Evolutionary conservation across 2,888 invertebrate genomes (phyloP), one percentile per base, ranked within the genome.

Genomic region (Mongoloraphidia duomilia): DNA sequence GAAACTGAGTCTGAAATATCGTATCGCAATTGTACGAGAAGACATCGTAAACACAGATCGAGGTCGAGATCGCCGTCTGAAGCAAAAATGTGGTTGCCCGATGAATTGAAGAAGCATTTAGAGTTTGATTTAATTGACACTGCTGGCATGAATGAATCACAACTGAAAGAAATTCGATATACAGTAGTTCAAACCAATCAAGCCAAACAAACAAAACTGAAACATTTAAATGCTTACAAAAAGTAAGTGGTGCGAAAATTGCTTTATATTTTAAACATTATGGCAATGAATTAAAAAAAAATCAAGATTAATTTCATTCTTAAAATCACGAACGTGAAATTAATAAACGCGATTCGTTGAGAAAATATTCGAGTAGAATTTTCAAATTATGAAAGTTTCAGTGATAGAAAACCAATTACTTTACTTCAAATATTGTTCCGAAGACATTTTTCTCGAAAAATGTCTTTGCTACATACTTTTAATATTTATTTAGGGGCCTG

Each of bases 71-170:
- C 83, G 13, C 84, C 83, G 44, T 77, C 76, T 40, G 78, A 80
- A 49, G 68, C 70, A 53, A 84, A 84, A 64, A 76, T 80, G 58
- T 82, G 83, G 76, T 71, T 86, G 52, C 79, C 83, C 5, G 81
- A 74, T 54, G 88, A 88, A 65, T 65, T 89, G 54, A 85, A 85
- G 61, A 85, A 88, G 63, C 90, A 92, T 64, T 72, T 92, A 60
- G 89, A 91, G 65, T 92, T 87, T 67, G 84, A 86, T 62, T 73
- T 91, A 61, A 83, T 92, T 49, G 91, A 91, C 59, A 91, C 92
- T 0, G 76, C 83, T 17, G 91, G 91, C 51, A 90, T 93, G 88
- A 84, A 82, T 46, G 89, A 88, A 61, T 82, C 82, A 56, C 89
- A 90, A 63, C 73, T 90, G 33, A 78, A 85, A 53, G 89, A 90